Evolutionary conservation across 2,113 vertebrate genomes (phyloP), one percentile per base, ranked within the genome.

Genomic region (Grus americana): DNA sequence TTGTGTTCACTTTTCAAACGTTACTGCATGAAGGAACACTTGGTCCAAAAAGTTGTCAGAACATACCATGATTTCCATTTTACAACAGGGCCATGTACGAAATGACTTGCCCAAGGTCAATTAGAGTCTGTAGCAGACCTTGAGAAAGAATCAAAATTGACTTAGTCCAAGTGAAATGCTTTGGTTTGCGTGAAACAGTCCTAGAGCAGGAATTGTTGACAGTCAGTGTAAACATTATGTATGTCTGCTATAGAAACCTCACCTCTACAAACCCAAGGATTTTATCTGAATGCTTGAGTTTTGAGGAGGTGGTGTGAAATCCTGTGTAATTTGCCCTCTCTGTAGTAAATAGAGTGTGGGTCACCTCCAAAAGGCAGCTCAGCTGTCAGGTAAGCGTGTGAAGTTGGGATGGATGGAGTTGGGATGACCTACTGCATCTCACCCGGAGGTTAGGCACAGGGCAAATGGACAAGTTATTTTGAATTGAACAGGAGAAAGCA

Each of bases 231-330:
- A 11, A 57, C 54, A 32, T 57, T 17, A 16, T 11, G 26, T 34
- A 46, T 5, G n/a, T 32, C 74, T 95, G 68, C 72, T 71, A 14
- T 18, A 44, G 67, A 66, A 52, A 55, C 36, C 44, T 47, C 20
- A 9, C 63, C 42, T 92, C 42, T 61, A 55, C 63, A 68, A 67
- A 90, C 40, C 0, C 10, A 32, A 29, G 55, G 32, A 14, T 73
- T 78, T 91, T 84, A 50, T 54, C 6, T 7, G 49, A 75, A 46
- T 1, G 7, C 50, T 47, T 11, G 62, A 47, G 36, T 38, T 89
- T 47, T 34, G 70, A 82, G 78, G 86, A 70, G 66, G 78, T 7
- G 24, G 36, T 55, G 61, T 88, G 86, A 92, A 86, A 68, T 92
- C 73, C 76, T 34, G 40, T 74, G 65, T 44, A 27, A 46, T 76